Evolutionary conservation across 2,113 vertebrate species (phyloP).

Genomic region (Tiliqua scincoides): DNA sequence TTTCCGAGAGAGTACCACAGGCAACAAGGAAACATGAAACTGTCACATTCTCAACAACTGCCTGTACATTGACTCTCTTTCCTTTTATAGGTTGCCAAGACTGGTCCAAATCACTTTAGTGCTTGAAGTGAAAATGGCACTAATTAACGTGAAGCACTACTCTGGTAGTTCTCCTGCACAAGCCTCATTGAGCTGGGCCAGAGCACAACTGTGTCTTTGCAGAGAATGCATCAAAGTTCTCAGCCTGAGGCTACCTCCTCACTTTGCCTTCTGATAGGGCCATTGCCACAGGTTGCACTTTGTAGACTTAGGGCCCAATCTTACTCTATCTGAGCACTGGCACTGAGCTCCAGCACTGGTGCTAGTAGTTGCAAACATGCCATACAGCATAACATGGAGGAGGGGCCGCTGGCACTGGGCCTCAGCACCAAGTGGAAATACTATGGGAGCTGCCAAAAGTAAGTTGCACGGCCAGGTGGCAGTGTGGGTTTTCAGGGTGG

Average conservation of each 20-base stretch:
- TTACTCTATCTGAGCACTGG: no score
- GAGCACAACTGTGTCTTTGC: background rate
- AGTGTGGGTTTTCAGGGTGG: no score
- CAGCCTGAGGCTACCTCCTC: background rate
- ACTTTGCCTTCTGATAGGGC: background rate
- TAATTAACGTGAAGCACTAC: background rate
- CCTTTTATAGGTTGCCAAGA: background rate
- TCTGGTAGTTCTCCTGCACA: background rate
- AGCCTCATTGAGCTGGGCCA: background rate
- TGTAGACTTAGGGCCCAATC: background rate
- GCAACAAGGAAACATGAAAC: conserved; percentile 10
- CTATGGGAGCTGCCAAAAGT: no score
- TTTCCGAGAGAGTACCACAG: conserved; percentile 21
- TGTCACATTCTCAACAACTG: background rate
- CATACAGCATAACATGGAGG: no score
- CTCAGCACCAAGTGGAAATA: no score
- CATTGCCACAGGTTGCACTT: background rate
- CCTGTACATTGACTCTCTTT: background rate
- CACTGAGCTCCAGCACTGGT: no score
- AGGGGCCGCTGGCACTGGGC: no score
- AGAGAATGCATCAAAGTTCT: background rate
- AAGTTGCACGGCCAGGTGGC: no score
- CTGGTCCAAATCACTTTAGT: background rate
- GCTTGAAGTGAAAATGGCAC: background rate
- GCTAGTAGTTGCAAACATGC: no score